Conservation (phyloP, 2,797 vertebrate genomes). For the Capromys pilorides region DNA sequence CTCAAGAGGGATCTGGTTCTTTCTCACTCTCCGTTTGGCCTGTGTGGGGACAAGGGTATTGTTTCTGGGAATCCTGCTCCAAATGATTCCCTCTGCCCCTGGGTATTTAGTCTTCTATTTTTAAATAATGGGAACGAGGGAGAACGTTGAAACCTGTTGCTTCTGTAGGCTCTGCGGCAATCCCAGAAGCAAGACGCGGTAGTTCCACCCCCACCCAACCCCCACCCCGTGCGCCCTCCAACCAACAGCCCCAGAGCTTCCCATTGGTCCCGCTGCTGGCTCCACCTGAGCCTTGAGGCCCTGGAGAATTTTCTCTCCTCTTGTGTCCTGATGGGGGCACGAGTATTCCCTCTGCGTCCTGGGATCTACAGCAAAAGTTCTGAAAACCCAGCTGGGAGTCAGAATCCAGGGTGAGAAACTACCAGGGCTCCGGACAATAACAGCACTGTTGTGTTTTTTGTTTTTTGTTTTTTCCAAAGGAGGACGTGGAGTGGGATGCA, state of each 20-base stretch:
- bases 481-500: neutral
- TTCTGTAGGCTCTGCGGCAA: neutral
- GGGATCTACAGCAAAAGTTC: conserved; percentile 6
- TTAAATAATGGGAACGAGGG: neutral
- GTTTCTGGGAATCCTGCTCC: neutral
- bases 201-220: neutral
- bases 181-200: neutral
- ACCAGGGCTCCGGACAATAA: neutral
- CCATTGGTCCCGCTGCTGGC: neutral
- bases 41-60: no score
- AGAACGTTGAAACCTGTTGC: neutral
- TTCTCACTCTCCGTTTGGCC: neutral
- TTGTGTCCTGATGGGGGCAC: conserved; percentile 70
- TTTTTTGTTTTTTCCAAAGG: neutral
- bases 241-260: neutral
- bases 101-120: neutral
- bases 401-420: neutral
- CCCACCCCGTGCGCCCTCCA: neutral
- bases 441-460: neutral
- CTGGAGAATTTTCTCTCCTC: conserved; percentile 60
- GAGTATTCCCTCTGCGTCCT: conserved; percentile 54
- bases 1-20: neutral
- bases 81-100: neutral
- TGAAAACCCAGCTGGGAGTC: conserved; percentile 8
- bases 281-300: neutral